A percentile compares a stretch with the other conserved stretches of the same genome.
Conservation (phyloP, 2,888 invertebrate genomes). For the Acrocyrtus sp. region DNA sequence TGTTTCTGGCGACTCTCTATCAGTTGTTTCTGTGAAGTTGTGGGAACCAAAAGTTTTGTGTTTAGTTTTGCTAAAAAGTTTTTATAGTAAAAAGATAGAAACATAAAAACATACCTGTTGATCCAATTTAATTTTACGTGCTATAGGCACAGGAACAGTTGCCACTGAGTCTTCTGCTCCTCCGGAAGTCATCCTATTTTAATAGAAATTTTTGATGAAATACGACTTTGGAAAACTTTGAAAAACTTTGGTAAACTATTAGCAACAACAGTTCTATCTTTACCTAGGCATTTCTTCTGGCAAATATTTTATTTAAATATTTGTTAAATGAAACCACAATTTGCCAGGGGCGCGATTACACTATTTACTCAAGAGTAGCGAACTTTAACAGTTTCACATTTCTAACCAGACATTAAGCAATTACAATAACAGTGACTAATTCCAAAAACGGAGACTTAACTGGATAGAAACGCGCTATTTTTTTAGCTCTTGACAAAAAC, state of each 20-base stretch:
- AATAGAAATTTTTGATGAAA: slow-evolving; percentile 1
- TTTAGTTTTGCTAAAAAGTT: not conserved
- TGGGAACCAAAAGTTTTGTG: no score
- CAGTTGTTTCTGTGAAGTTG: slow-evolving; percentile 59
- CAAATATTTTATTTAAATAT: no score
- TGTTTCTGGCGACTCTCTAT: slow-evolving; percentile 64
- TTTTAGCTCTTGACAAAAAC: no score
- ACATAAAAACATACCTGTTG: slow-evolving; percentile 58
- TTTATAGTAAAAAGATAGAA: not conserved
- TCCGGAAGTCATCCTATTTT: slow-evolving; percentile 61
- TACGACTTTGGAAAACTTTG: not conserved
- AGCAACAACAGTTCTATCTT: not conserved
- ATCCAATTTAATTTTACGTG: slow-evolving; percentile 63
- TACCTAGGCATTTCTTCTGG: slow-evolving; percentile 48
- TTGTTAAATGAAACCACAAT: no score
- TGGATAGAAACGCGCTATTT: no score
- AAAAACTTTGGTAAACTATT: not conserved
- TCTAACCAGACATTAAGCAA: no score
- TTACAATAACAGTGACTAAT: no score
- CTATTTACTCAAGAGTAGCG: no score
- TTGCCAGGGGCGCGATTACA: no score
- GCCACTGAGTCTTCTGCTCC: slow-evolving; percentile 60
- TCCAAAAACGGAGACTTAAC: no score
- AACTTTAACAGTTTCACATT: no score
- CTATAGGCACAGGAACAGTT: slow-evolving; percentile 63